These are phyloP conservation scores for Anastrepha obliqua DNA, from an alignment of 1,140 invertebrate genomes.

Conservation along the genomic window DNA sequence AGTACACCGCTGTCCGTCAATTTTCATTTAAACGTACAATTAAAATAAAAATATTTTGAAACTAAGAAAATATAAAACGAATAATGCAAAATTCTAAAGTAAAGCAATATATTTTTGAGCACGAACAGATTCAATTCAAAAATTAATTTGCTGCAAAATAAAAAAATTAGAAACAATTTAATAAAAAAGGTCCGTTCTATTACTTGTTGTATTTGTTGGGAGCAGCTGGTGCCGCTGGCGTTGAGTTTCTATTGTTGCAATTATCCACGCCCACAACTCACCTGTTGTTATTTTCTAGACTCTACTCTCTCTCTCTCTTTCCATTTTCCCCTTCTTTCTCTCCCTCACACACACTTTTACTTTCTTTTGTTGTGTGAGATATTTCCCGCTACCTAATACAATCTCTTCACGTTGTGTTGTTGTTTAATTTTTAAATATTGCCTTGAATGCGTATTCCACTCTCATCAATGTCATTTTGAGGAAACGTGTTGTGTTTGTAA, in stretches of 20 bases:
- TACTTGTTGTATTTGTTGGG: neutral
- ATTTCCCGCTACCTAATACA: too few relatives aligned
- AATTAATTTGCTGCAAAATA: neutral
- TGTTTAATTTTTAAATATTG: neutral
- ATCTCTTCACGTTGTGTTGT: conserved; percentile 25
- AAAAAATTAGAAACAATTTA: neutral
- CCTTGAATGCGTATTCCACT: neutral
- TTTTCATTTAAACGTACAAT: neutral
- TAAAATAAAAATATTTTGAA: neutral
- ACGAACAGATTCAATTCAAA: neutral
- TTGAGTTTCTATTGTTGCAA: neutral
- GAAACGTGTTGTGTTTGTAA: neutral
- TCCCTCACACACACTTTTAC: too few relatives aligned
- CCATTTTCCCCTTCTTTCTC: too few relatives aligned
- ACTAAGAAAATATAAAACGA: neutral
- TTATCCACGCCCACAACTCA: neutral
- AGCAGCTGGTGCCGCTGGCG: neutral
- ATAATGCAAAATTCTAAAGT: neutral
- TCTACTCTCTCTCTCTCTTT: too few relatives aligned
- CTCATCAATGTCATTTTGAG: neutral
- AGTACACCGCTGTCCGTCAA: conserved; percentile 35
- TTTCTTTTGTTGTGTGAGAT: too few relatives aligned
- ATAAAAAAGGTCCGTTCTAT: neutral
- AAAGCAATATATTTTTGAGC: conserved; percentile 1
- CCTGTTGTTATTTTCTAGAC: neutral